Evolutionary conservation across 2,797 vertebrate genomes (phyloP), one percentile per base, ranked within the genome.

Genomic region (Sebastes kiyomatsui): DNA sequence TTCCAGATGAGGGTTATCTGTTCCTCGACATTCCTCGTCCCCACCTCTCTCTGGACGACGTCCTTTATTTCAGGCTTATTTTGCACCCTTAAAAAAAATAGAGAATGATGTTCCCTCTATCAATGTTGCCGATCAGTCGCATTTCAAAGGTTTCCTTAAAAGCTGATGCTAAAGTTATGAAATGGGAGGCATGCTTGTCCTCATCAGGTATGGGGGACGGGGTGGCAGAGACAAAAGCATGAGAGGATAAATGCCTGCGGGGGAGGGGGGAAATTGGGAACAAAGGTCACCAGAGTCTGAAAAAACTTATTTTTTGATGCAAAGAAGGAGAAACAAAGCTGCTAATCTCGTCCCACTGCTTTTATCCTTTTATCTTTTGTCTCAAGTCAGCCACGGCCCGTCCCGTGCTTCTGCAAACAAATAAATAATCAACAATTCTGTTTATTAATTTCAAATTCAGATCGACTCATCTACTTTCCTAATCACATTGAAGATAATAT

Each of bases 201-300:
- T 65, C 14, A 28, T 65, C 60, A 33, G 54, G 11, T 30, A 2
- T 7, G 78, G 87, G 85, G 88, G 65, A 62, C 35, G 71, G 85
- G 10, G 64, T 52, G 56, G 33, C 33, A 55, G 64, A 77, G 46
- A 75, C n/a, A 68, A 79, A 75, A 46, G 71, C 75, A 27, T n/a
- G 35, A 2, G 30, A 64, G 72, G 49, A 27, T 72, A 68, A 77
- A 67, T 75, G 67, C 18, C 8, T 76, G 28, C 2, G 2, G 18
- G 67, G 68, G 67, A 46, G 30, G 12, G 68, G 54, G 52, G 42
- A 1, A 28, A 61, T 16, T 20, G 3, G 69, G 73, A n/a, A 9
- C 55, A 88, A 76, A 85, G 80, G 75, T 83, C 77, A 58, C 18
- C 14, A 6, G 25, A 35, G 42, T 69, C 30, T 30, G n/a, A 77